phyloP scores from a whole-genome alignment of 2,113 vertebrate species.

The Gnathonemus echidnorhynchus region DNA sequence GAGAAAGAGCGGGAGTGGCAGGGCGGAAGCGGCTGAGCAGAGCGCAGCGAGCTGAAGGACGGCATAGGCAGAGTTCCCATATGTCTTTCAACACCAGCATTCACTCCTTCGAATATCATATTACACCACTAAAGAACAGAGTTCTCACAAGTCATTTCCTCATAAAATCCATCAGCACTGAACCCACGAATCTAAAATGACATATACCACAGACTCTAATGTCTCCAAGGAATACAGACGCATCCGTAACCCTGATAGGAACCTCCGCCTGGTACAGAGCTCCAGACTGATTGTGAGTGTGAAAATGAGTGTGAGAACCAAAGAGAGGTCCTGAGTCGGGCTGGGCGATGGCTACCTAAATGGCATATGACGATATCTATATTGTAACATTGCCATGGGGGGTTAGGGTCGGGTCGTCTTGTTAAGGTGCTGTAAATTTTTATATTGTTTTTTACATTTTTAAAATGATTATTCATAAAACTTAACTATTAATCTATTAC shows the following conservation, averaged over 20 bases:
- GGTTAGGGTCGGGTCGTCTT: too few species aligned
- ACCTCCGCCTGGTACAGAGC: background rate
- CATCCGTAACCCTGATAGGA: background rate
- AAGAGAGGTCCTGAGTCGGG: background rate
- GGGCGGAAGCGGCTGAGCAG: background rate
- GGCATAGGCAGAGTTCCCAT: background rate
- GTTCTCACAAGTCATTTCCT: slow-evolving; percentile 3
- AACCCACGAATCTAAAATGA: background rate
- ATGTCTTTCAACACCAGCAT: background rate
- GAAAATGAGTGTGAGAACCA: background rate
- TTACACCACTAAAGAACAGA: background rate
- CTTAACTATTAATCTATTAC: background rate
- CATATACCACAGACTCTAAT: background rate
- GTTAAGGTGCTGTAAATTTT: too few species aligned
- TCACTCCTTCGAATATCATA: background rate
- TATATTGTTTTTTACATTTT: background rate
- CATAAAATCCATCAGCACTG: background rate
- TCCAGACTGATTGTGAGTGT: background rate
- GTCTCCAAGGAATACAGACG: background rate
- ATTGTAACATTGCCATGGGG: background rate
- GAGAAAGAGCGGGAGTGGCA: background rate
- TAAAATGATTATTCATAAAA: background rate
- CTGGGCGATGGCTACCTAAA: background rate
- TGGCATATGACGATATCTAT: background rate
- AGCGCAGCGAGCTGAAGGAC: background rate